Conservation (phyloP, 1,140 invertebrate genomes). For the Cydia amplana region DNA sequence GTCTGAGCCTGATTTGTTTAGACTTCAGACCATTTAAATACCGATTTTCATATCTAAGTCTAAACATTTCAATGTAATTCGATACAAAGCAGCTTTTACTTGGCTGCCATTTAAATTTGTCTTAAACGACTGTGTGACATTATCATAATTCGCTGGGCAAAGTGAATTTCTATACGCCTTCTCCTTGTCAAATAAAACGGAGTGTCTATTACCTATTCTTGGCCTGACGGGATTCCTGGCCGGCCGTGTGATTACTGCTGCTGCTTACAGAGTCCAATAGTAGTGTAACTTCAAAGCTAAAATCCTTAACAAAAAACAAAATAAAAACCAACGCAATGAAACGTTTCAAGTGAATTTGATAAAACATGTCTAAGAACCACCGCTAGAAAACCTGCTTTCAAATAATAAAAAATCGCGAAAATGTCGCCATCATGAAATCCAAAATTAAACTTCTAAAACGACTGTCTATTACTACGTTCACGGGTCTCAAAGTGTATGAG, state of each 20-base stretch:
- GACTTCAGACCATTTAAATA: too few relatives aligned
- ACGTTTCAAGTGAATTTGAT: too few relatives aligned
- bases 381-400: too few relatives aligned
- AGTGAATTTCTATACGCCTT: constrained; percentile 16
- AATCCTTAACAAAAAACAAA: too few relatives aligned
- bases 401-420: too few relatives aligned
- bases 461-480: too few relatives aligned
- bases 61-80: neutral
- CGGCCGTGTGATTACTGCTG: neutral
- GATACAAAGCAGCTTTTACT: constrained; percentile 1
- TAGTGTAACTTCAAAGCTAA: neutral
- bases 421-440: too few relatives aligned
- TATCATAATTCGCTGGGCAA: neutral
- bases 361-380: too few relatives aligned
- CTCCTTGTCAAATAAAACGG: constrained; percentile 3
- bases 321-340: too few relatives aligned
- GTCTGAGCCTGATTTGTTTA: too few relatives aligned
- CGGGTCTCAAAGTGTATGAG: too few relatives aligned
- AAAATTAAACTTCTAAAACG: too few relatives aligned
- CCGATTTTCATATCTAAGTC: neutral
- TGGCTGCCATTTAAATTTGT: neutral
- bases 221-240: constrained; percentile 1
- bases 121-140: neutral
- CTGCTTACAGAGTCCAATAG: neutral
- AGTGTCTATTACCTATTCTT: neutral